Evolutionary conservation across 2,797 vertebrate species (phyloP), one percentile per base, ranked within the genome.

Genomic region (Todus mexicanus): DNA sequence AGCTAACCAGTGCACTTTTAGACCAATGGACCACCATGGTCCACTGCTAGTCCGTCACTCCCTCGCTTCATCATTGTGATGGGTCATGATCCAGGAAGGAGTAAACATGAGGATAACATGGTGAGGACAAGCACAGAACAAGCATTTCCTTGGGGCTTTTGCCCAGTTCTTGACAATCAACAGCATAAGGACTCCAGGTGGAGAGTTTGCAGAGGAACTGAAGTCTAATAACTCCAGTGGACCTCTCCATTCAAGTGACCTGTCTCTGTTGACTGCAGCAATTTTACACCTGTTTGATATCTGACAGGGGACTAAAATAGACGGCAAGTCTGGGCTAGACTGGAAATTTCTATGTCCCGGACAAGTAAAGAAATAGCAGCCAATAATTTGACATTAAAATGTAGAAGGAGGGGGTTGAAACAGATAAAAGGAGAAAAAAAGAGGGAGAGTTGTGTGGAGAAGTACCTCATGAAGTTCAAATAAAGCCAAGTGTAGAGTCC

Each of bases 21-120:
- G n/a, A 43, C n/a, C 51, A 48, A 31, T 7, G 57, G 50, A 38
- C 18, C 10, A 38, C 18, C 5, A 18, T 16, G 25, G 10, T 27
- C 45, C 50, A 18, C 19, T 12, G 22, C 8, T 26, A 43, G 21
- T 70, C 40, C 7, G 26, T 33, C 12, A 9, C 11, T 37, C 19
- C 19, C 19, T 33, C 31, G 31, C 29, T 61, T 26, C 31, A 60
- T 20, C 42, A 4, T 5, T 17, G 12, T 23, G 33, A 31, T 8
- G 17, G 16, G 71, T 9, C 25, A 35, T 26, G 37, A 48, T 7
- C 25, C 40, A 45, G n/a, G n/a, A 64, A 47, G 35, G n/a, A 60
- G 5, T 12, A 7, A 6, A 38, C 18, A 15, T 1, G 2, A 65
- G 37, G 19, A 35, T 13, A 61, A 23, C 1, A 1, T 21, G 22